Conservation (phyloP, 2,797 vertebrate genomes). For the Pseudochromis fuscus region DNA sequence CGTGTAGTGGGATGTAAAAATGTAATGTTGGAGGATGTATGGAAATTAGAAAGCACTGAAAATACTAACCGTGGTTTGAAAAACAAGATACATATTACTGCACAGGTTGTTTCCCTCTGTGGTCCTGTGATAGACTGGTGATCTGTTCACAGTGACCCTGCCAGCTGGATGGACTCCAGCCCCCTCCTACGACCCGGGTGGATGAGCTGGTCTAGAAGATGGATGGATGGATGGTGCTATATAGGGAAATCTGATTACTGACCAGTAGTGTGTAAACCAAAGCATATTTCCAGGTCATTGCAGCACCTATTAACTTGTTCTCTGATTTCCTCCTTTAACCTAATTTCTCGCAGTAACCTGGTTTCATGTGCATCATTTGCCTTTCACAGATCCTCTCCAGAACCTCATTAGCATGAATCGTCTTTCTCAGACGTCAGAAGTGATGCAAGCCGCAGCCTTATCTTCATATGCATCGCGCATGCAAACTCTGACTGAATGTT, state of each 20-base stretch:
- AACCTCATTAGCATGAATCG: slow-evolving; percentile 1
- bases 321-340: slow-evolving; percentile 18
- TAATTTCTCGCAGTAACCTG: not conserved
- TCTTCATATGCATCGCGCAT: slow-evolving; percentile 1
- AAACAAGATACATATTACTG: too few species aligned
- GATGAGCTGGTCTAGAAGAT: too few species aligned
- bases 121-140: too few species aligned
- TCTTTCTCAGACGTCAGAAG: not conserved
- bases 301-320: not conserved
- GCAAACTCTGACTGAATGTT: not conserved
- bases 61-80: too few species aligned
- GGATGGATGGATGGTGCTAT: not conserved
- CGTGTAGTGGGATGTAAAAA: too few species aligned
- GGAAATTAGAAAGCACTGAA: too few species aligned
- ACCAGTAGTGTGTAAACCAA: not conserved
- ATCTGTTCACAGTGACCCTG: too few species aligned
- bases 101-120: too few species aligned
- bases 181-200: too few species aligned
- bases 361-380: slow-evolving; percentile 7
- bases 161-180: too few species aligned
- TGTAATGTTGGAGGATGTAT: too few species aligned
- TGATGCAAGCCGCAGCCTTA: not conserved
- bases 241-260: not conserved
- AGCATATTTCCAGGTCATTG: slow-evolving; percentile 2
- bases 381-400: slow-evolving; percentile 5